phyloP scores from a whole-genome alignment of 2,888 invertebrate species.

The Nemotelus nigrinus region DNA sequence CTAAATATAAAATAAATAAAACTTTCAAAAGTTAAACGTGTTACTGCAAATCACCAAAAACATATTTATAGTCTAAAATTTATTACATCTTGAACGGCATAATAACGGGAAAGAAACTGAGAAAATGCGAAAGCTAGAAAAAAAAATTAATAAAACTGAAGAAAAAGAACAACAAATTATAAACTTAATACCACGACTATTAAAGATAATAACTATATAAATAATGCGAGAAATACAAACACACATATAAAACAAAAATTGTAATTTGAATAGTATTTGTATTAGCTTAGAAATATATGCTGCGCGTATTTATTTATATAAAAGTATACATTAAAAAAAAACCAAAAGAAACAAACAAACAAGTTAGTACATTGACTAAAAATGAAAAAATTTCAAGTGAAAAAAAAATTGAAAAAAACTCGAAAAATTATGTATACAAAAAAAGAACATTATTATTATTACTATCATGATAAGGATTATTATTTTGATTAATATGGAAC shows the following conservation, averaged over 20 bases:
- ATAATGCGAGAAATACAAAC: not conserved
- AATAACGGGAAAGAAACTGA: too few species aligned
- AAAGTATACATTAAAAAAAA: constrained; percentile 39
- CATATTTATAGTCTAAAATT: not conserved
- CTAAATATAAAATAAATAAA: not conserved
- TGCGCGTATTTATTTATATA: constrained; percentile 44
- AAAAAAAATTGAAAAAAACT: not conserved
- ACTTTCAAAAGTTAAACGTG: constrained; percentile 24
- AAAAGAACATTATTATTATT: constrained; percentile 25
- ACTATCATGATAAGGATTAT: constrained; percentile 22
- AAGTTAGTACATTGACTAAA: not conserved
- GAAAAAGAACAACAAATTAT: not conserved
- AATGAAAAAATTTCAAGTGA: not conserved
- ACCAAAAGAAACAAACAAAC: constrained; percentile 2
- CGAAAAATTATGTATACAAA: constrained; percentile 14
- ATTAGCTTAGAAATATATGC: constrained; percentile 43
- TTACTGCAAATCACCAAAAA: constrained; percentile 11
- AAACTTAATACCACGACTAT: not conserved
- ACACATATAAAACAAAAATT: constrained; percentile 22
- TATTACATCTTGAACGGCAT: too few species aligned
- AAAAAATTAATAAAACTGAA: constrained; percentile 1
- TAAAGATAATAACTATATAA: not conserved
- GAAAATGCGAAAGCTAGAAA: constrained; percentile 6
- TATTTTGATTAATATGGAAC: not conserved
- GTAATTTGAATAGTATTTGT: constrained; percentile 39